Base-by-base conservation (phyloP, 2,797 vertebrate species). In the Megaceryle alcyon region DNA sequence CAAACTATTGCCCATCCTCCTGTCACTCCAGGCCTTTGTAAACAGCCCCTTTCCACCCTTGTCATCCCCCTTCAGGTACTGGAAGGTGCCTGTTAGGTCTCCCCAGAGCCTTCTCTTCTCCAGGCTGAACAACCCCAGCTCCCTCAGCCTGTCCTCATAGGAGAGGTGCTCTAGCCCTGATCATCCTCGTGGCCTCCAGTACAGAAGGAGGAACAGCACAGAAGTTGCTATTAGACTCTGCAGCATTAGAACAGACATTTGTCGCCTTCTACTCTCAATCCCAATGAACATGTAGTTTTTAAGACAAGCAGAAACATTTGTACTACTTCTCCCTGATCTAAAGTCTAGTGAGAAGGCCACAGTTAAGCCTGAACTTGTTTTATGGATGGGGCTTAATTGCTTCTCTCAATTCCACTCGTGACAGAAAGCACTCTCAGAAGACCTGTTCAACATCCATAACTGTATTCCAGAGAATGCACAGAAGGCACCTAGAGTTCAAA, bases 131-230 rank as follows among this genome's bases (percentile, higher is more conserved):
- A 25, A 25, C 23, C 48, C 23, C 23, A 14, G 23, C 25, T 49
- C 48, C 48, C 48, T 49, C 14, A 49, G 48, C 25, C 23, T 26
- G 13, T 4, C 23, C 3, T 49, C 25, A 14, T 15, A 49, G 48
- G 48, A 49, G 48, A 49, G 23, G 48, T 14, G 23, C 25, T 49
- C 25, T 25, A 49, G 48, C 48, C 48, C 8, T 26, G 23, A 49
- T 49, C 48, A 49, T 49, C 7, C 25, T 49, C 14, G 10, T 26
- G 25, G 48, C 48, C 48, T 49, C 48, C 29, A 60, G 41, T 29
- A 65, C 0, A 2, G 31, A 41, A 60, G 60, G n/a, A 91, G 1
- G 18, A 80, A 22, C 39, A 49, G 21, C 0, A 0, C 29, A 57
- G 77, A 82, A 91, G 20, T 23, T 68, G 69, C 12, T n/a, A 16